Evolutionary conservation across 1,140 invertebrate genomes (phyloP), one percentile per base, ranked within the genome.

Genomic region (Sweltsa coloradensis): DNA sequence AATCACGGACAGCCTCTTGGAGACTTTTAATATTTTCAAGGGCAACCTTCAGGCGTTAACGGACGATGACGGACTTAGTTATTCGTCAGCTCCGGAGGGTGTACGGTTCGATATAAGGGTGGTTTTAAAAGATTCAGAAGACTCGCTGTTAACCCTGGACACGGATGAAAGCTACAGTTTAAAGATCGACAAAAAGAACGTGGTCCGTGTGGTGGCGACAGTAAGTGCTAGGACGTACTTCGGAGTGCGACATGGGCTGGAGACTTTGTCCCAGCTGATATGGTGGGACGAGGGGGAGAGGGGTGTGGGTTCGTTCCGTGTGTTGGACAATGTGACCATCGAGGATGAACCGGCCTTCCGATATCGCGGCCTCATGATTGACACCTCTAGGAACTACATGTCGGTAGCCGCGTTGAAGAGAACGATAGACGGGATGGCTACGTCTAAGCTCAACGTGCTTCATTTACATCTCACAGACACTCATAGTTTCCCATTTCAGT

Each of bases 381-480:
- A 90, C 54, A 88, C 85, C 0, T 73, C 83, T 0, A 72, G 87
- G 21, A 89, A 88, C 61, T 88, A 72, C 57, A 71, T 80, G 52
- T 65, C 74, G 1, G 71, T 87, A 3, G 68, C 74, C 2, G 64
- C 73, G 0, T 81, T 92, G 31, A 74, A 83, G 52, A 66, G 72
- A 14, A 84, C 83, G 0, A 69, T 92, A 34, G 83, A 88, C 55
- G 85, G 71, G 0, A 89, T 91, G 85, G 77, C 78, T 0, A 70
- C 78, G 56, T 79, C 78, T 9, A 92, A 91, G 57, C 57, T 92
- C 26, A 92, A 92, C 58, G 79, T 80, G 0, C 83, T 92, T 60
- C 88, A 92, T 55, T 90, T 86, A 85, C 87, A 92, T 54, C 85
- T 91, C n/a, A 89, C 85, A 0, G 88, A 92, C 60, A 79, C 81